These are phyloP conservation scores for Trochalopteron elliotii DNA, from an alignment of 2,113 vertebrate genomes.

Conservation along the genomic window DNA sequence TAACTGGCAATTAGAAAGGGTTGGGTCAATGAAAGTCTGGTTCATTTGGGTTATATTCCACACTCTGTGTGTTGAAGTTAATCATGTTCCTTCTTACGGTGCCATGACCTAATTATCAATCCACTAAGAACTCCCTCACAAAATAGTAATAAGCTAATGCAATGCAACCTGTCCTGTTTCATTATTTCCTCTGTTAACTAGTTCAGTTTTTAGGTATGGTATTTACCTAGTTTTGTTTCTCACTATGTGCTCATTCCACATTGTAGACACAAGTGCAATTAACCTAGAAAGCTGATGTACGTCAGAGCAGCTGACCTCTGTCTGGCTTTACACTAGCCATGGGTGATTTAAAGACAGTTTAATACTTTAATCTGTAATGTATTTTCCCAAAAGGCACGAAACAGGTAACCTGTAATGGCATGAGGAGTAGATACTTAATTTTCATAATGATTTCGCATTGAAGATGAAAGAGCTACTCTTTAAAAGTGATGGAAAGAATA, in stretches of 20 bases:
- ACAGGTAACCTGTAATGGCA: not conserved
- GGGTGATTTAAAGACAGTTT: constrained; percentile 8
- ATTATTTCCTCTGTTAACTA: not conserved
- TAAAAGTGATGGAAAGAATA: not conserved
- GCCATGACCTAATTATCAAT: not conserved
- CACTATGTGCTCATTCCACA: not conserved
- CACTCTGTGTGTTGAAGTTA: not conserved
- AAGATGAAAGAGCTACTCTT: constrained; percentile 12
- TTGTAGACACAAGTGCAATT: not conserved
- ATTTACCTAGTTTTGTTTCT: not conserved
- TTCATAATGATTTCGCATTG: not conserved
- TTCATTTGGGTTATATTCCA: not conserved
- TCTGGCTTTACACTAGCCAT: not conserved
- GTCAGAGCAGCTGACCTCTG: constrained; percentile 6
- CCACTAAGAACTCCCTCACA: not conserved
- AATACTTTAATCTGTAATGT: constrained; percentile 32
- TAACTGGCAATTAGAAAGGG: not conserved
- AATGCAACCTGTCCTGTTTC: not conserved
- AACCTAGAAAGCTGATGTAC: not conserved
- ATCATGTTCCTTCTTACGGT: not conserved
- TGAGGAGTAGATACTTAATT: not conserved
- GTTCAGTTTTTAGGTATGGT: not conserved
- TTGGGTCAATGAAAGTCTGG: not conserved
- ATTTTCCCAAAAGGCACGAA: not conserved
- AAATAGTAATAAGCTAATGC: not conserved